These are phyloP conservation scores for Steatornis caripensis DNA, from an alignment of 2,113 vertebrate species.

Conservation along the genomic window DNA sequence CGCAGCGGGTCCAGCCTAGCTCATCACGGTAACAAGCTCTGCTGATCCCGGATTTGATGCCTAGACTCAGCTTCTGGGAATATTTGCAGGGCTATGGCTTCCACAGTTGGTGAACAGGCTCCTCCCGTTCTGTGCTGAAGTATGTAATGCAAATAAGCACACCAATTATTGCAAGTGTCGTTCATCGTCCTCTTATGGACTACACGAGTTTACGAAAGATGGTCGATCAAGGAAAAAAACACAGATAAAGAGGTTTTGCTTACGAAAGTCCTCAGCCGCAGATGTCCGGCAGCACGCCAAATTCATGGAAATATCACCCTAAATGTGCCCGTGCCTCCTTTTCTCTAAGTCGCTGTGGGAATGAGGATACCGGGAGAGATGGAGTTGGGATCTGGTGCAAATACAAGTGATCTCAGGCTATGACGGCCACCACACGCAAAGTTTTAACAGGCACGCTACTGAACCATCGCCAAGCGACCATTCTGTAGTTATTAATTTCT, in stretches of 20 bases:
- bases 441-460: neutral
- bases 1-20: neutral
- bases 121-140: neutral
- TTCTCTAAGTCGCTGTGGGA: neutral
- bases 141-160: neutral
- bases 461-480: neutral
- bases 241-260: neutral
- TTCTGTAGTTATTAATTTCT: neutral
- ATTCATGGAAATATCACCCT: neutral
- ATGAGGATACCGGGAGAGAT: neutral
- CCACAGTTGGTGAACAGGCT: accelerated
- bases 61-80: neutral
- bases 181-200: neutral
- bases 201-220: neutral
- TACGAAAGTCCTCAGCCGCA: neutral
- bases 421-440: accelerated
- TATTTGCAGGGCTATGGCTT: neutral
- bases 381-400: neutral
- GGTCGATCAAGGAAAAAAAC: neutral
- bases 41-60: accelerated
- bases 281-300: neutral
- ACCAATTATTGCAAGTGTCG: neutral
- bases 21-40: neutral
- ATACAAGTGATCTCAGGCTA: neutral
- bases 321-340: too few relatives aligned